Base-by-base conservation (phyloP, 2,113 vertebrate species). In the Microtus oregoni region DNA sequence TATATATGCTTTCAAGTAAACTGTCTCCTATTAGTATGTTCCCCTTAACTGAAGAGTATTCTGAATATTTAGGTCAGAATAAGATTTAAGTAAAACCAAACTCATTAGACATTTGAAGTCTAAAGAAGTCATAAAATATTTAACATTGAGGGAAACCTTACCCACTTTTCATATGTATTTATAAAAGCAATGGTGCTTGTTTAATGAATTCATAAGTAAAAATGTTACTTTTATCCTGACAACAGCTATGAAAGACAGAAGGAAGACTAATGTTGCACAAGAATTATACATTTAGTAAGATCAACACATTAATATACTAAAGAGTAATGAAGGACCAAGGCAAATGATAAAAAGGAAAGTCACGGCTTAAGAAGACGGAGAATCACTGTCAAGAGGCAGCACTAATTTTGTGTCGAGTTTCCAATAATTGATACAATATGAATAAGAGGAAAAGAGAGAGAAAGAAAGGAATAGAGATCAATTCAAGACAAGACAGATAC, bases 161-260 rank as follows among this genome's bases (percentile, higher is more conserved):
- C 38, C 30, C 32, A 15, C 3, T 88, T 93, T 85, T 79, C 5
- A 22, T 61, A 32, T 52, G 24, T 95, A 41, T 8, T 92, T 79
- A 90, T 92, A 75, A 85, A 90, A 91, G 65, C 47, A 81, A 55
- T 41, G 90, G 61, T 61, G 0, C 1, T 44, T 82, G 1, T 61
- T 95, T 63, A 95, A n/a, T 91, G 12, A 89, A 76, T 95, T 44
- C 47, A 24, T 76, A 91, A 86, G 15, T 75, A 91, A 76, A 58
- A 91, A 41, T 83, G 61, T 52, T 67, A 55, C 32, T 83, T 93
- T 75, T 91, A 30, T 76, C 14, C 15, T 50, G 41, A 55, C 30
- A 92, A 67, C 28, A 61, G 4, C 55, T 78, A n/a, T 73, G 32
- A 41, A 89, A 83, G 28, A 35, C 72, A 2, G 2, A 82, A 78